phyloP scores from a whole-genome alignment of 1,140 invertebrate genomes.

The Ceratosolen solmsi region DNA sequence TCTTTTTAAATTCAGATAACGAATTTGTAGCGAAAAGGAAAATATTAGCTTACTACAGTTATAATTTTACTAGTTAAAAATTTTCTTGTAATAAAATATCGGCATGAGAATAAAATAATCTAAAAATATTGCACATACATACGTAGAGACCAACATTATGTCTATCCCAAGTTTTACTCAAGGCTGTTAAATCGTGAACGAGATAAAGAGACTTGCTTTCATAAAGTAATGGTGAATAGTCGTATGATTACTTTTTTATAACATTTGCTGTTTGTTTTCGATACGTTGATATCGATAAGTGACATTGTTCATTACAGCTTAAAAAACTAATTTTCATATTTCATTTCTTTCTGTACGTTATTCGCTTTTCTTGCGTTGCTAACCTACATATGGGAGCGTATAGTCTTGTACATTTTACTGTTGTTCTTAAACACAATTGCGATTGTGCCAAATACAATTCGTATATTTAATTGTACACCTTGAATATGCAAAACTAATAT shows the following conservation, averaged over 20 bases:
- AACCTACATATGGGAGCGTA: background rate
- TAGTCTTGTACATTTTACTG: background rate
- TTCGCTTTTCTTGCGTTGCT: background rate
- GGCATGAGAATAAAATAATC: background rate
- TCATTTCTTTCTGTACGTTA: background rate
- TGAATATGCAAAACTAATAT: too few species aligned
- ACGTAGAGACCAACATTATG: background rate
- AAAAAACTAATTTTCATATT: background rate
- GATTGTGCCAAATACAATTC: background rate
- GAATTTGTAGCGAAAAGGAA: background rate
- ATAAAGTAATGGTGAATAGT: constrained; percentile 1
- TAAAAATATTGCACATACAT: background rate
- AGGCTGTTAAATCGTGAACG: background rate
- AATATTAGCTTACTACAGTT: background rate
- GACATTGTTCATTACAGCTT: background rate
- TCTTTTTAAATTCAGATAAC: background rate
- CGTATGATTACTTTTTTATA: background rate
- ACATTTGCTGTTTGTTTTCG: background rate
- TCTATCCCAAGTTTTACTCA: background rate
- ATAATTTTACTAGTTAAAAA: background rate
- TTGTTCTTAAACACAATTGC: background rate
- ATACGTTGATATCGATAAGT: background rate
- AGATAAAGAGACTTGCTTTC: background rate
- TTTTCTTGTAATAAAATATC: background rate
- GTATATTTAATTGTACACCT: background rate